Evolutionary conservation across 2,113 vertebrate species (phyloP).

Genomic region (Glareola pratincola): DNA sequence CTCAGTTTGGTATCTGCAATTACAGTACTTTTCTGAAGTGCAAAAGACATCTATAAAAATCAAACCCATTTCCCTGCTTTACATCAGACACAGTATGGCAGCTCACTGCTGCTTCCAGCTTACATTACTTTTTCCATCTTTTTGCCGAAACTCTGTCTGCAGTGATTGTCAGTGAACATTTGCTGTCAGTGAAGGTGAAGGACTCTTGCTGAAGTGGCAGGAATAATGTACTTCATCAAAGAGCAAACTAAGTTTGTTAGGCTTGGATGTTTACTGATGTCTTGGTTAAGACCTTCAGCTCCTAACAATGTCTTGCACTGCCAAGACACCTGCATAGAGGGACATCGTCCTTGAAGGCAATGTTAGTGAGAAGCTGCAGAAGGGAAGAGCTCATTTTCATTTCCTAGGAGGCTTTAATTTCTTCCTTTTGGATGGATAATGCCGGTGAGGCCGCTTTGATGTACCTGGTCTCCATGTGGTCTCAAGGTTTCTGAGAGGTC

Average conservation of each 20-base stretch:
- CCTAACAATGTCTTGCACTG: neutral
- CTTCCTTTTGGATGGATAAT: neutral
- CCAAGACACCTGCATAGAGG: neutral
- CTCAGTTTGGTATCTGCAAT: slow-evolving; percentile 30
- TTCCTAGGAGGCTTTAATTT: neutral
- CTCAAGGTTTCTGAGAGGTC: neutral
- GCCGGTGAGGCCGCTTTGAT: neutral
- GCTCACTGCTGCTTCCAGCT: neutral
- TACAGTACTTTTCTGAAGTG: slow-evolving; percentile 44
- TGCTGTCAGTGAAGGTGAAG: neutral
- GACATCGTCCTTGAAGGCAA: neutral
- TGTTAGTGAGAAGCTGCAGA: neutral
- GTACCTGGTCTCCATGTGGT: neutral
- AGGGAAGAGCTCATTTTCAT: neutral
- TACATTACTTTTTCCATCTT: neutral
- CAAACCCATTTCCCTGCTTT: slow-evolving; percentile 16
- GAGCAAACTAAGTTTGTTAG: neutral
- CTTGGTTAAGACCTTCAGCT: neutral
- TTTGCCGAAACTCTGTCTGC: neutral
- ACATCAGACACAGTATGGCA: neutral
- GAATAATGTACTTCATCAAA: neutral
- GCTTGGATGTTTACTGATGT: neutral
- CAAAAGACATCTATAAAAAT: slow-evolving; percentile 44
- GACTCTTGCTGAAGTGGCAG: neutral
- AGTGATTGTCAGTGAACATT: fast-evolving